Conservation (phyloP, 1,140 invertebrate species). For the Alviniconcha marisindica region DNA sequence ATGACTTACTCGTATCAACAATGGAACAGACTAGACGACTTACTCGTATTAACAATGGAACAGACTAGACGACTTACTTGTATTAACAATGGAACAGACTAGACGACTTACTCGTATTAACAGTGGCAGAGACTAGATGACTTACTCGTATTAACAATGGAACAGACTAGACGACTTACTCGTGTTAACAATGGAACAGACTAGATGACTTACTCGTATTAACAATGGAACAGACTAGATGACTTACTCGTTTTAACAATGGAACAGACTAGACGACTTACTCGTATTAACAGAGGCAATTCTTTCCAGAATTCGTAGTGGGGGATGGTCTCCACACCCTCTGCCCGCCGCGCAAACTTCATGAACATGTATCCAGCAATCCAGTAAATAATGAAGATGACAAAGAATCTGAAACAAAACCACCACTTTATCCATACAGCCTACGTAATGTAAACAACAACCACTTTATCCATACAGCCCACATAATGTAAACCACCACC, state of each 20-base stretch:
- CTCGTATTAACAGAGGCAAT: slow-evolving; percentile 60
- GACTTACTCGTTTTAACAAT: background rate
- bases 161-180: background rate
- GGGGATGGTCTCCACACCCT: slow-evolving; percentile 58
- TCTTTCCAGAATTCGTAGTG: slow-evolving; percentile 61
- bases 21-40: no score
- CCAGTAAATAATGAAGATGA: slow-evolving; percentile 54
- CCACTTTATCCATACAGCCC: no score
- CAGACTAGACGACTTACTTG: no score
- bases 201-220: background rate
- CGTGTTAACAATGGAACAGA: background rate
- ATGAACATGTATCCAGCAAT: slow-evolving; percentile 58
- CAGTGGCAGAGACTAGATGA: background rate
- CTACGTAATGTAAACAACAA: no score
- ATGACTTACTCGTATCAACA: no score
- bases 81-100: no score
- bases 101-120: background rate
- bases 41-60: no score
- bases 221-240: background rate
- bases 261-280: slow-evolving; percentile 27
- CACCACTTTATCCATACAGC: no score
- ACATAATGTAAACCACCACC: no score
- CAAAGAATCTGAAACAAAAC: slow-evolving; percentile 59
- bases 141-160: background rate
- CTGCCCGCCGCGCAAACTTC: slow-evolving; percentile 53